These are phyloP conservation scores for Crotalus horridus DNA, from an alignment of 2,113 vertebrate species.

Conservation along the genomic window DNA sequence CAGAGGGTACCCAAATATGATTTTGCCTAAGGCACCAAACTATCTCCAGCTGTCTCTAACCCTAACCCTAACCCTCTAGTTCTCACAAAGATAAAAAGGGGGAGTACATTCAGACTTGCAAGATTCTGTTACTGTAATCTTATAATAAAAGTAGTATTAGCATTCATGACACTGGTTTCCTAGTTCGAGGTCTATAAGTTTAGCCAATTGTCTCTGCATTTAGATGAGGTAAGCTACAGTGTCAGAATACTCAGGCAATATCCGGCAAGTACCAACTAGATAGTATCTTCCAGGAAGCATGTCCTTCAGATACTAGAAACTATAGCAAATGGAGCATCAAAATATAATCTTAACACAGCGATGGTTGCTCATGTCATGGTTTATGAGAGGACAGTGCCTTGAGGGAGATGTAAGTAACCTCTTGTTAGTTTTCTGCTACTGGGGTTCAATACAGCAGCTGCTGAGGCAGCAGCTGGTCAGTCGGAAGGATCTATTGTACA, in stretches of 20 bases:
- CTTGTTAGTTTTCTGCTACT: slow-evolving; percentile 47
- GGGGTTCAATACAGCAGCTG: slow-evolving; percentile 43
- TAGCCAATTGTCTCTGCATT: neutral
- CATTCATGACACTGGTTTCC: neutral
- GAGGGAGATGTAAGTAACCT: neutral
- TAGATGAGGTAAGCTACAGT: neutral
- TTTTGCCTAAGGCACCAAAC: neutral
- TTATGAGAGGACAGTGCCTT: neutral
- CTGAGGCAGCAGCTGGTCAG: slow-evolving; percentile 49
- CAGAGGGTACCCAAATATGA: neutral
- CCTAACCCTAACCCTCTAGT: neutral
- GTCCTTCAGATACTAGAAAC: neutral
- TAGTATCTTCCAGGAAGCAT: neutral
- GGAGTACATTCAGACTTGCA: neutral
- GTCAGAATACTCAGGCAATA: neutral
- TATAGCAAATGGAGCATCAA: neutral
- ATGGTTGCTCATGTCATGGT: neutral
- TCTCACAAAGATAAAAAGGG: neutral
- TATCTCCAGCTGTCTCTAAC: neutral
- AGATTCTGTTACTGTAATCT: neutral
- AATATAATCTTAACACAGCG: neutral
- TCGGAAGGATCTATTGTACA: slow-evolving; percentile 46
- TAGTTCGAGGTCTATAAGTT: neutral
- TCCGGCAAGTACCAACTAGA: neutral
- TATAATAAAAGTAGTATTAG: neutral